Conservation (phyloP, 1,140 invertebrate species). For the Drosophila oshimai region DNA sequence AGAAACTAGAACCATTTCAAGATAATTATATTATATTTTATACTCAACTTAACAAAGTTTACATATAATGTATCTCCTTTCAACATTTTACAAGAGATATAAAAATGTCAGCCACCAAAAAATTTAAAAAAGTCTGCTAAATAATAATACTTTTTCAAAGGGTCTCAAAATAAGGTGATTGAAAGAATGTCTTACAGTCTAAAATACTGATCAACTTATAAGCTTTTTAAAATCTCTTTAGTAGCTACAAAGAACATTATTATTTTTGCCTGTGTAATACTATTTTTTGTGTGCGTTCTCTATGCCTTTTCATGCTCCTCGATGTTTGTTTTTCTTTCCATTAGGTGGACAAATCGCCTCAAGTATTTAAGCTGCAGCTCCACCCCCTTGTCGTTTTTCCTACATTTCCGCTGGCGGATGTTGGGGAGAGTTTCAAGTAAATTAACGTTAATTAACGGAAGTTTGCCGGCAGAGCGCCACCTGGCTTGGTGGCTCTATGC, state of each 20-base stretch:
- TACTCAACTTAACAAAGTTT: no score
- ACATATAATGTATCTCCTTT: no score
- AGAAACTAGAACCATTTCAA: no score
- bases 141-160: no score
- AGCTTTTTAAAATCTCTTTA: neutral
- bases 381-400: neutral
- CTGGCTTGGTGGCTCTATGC: slow-evolving; percentile 32
- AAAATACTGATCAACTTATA: no score
- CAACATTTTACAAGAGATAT: no score
- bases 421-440: slow-evolving; percentile 70
- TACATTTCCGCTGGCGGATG: slow-evolving; percentile 70
- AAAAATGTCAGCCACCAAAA: no score
- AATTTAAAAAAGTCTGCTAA: no score
- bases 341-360: slow-evolving; percentile 45
- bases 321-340: slow-evolving; percentile 32
- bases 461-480: slow-evolving; percentile 57
- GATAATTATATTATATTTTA: no score
- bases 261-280: neutral
- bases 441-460: slow-evolving; percentile 82
- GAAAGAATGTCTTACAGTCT: no score
- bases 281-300: neutral
- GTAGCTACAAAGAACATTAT: neutral
- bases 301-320: neutral
- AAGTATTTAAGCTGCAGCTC: slow-evolving; percentile 22
- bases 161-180: no score